Evolutionary conservation across 2,113 vertebrate species (phyloP).

Genomic region (Gopherus flavomarginatus): DNA sequence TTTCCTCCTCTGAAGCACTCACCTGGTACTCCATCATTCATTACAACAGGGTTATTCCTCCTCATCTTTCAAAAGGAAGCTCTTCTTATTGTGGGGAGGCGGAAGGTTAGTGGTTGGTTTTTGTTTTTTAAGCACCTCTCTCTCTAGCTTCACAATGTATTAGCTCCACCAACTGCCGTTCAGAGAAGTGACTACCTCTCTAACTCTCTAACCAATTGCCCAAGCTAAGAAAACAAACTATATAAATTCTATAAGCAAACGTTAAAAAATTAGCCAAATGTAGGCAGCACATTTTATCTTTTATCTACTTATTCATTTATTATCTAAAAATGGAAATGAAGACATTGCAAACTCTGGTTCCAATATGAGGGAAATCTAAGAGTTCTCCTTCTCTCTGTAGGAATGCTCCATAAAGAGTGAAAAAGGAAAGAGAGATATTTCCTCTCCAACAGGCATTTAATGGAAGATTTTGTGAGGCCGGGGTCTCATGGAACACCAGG

Average conservation of each 20-base stretch:
- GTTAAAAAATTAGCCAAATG: background rate
- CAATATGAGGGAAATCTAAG: background rate
- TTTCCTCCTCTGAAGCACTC: background rate
- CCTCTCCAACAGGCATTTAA: background rate
- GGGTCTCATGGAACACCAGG: background rate
- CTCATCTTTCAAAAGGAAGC: too few relatives aligned
- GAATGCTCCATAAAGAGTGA: background rate
- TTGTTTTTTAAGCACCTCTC: too few relatives aligned
- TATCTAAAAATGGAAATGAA: background rate
- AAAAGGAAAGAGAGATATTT: background rate
- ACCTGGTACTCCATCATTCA: background rate
- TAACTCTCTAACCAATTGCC: background rate
- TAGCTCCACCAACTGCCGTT: too few relatives aligned
- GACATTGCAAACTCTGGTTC: background rate
- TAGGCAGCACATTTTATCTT: background rate
- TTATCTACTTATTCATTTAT: background rate
- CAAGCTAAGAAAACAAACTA: background rate
- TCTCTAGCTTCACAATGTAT: too few relatives aligned
- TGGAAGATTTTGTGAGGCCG: background rate
- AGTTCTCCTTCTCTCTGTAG: background rate
- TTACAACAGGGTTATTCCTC: background rate
- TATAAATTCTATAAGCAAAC: background rate
- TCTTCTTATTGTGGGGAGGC: too few relatives aligned
- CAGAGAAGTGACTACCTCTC: background rate
- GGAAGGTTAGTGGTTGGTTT: too few relatives aligned